These are phyloP conservation scores for Microcebus murinus DNA, from an alignment of 2,113 vertebrate genomes.

Conservation along the genomic window DNA sequence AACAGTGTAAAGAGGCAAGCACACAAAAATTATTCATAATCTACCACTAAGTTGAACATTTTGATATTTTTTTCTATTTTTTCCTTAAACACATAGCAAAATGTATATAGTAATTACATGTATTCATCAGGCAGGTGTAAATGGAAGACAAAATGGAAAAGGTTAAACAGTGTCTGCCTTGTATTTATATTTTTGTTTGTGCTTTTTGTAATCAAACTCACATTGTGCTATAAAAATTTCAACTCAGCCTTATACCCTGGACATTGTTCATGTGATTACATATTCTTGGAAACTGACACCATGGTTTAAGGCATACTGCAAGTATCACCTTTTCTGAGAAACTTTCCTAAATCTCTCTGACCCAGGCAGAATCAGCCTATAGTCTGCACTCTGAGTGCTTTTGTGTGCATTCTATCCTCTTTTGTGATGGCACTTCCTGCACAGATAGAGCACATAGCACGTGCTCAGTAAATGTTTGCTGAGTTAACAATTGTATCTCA, in stretches of 20 bases:
- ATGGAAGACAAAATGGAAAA: neutral
- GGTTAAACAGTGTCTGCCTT: neutral
- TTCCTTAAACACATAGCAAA: neutral
- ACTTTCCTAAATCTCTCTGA: neutral
- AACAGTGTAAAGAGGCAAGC: neutral
- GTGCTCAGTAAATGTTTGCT: neutral
- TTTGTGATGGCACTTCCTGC: neutral
- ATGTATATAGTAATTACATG: neutral
- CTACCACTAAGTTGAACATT: neutral
- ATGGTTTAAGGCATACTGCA: neutral
- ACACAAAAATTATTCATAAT: neutral
- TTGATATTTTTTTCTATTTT: neutral
- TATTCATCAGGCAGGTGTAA: neutral
- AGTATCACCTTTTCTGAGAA: neutral
- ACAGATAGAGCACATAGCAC: neutral
- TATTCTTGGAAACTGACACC: neutral
- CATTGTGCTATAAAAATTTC: neutral
- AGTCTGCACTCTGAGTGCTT: neutral
- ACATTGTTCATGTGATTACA: neutral
- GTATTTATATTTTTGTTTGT: neutral
- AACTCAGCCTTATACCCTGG: neutral
- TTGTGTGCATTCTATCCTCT: neutral
- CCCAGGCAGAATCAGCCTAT: neutral
- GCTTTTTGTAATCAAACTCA: constrained; percentile 12
- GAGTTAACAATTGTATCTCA: neutral